Evolutionary conservation across 2,797 vertebrate species (phyloP), one percentile per base, ranked within the genome.

Genomic region (Enteromius paludinosus): DNA sequence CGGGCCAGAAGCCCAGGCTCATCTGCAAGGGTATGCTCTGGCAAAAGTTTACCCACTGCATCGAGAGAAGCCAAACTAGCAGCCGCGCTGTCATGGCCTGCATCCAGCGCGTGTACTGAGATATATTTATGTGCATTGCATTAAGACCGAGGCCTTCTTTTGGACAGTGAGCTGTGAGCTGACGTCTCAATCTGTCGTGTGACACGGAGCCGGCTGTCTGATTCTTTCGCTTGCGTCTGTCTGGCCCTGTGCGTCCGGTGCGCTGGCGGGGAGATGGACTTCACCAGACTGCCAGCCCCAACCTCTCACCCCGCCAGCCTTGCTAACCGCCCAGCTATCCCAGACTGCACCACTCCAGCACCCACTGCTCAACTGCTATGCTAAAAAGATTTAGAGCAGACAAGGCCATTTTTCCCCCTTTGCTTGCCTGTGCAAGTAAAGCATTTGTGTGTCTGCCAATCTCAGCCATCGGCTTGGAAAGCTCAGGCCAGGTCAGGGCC

Each of bases 41-140:
- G 85, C 86, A 84, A 79, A 79, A 86, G 85, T 82, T 79, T 54
- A 85, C 75, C 77, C 80, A 83, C 79, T 81, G 78, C 78, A 75
- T 76, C 78, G 28, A 54, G 78, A 73, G 65, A 77, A 87, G 83
- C 87, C 79, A 78, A 84, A 78, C 73, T 82, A 82, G 61, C 69
- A 84, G 82, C 76, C 84, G 25, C 41, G 45, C 75, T 84, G 79
- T 65, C 77, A 54, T 88, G 84, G 86, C 87, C 82, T 47, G 28
- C 61, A 65, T 81, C 85, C 84, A 89, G 80, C 20, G 56, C 71
- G 9, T 81, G 77, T 79, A 79, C 83, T 84, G 73, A 45, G 73
- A 83, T 83, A 84, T 88, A 89, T 89, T 87, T 87, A 89, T 89
- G 86, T 84, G 85, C 85, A 86, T 85, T 85, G 65, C 79, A 87